A percentile compares a stretch with the other conserved stretches of the same genome.
Evolutionary conservation across 2,888 invertebrate species (phyloP).

Genomic region (Sinohyriopsis cumingii): DNA sequence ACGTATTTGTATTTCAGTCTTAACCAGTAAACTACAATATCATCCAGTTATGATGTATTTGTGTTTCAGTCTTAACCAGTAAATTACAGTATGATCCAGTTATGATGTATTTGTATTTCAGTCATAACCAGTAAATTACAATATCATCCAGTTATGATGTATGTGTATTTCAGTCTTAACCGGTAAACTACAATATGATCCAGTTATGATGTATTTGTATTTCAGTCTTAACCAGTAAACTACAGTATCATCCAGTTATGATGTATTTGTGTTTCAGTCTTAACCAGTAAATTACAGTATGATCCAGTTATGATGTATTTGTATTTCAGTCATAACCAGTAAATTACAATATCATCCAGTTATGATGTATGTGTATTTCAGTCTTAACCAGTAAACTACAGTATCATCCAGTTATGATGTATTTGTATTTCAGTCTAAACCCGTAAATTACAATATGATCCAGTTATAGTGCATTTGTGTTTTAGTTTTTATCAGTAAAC

Average conservation of each 20-base stretch:
- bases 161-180: constrained; percentile 57
- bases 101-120: constrained; percentile 35
- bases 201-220: constrained; percentile 7
- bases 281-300: constrained; percentile 43
- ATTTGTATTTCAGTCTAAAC: constrained; percentile 56
- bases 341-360: background rate
- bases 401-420: background rate
- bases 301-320: background rate
- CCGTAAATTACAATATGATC: too few species aligned
- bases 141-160: background rate
- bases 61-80: constrained; percentile 63
- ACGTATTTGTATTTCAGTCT: constrained; percentile 51
- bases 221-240: constrained; percentile 64
- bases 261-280: constrained; percentile 51
- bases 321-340: constrained; percentile 63
- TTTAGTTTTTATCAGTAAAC: constrained; percentile 64
- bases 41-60: background rate
- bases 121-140: constrained; percentile 57
- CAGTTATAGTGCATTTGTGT: constrained; percentile 5
- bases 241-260: background rate
- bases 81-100: background rate
- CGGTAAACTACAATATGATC: constrained; percentile 28
- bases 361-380: constrained; percentile 35
- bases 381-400: constrained; percentile 57
- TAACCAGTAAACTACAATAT: constrained; percentile 43